Conservation (phyloP, 2,797 vertebrate species). For the Philypnodon macrostomus region DNA sequence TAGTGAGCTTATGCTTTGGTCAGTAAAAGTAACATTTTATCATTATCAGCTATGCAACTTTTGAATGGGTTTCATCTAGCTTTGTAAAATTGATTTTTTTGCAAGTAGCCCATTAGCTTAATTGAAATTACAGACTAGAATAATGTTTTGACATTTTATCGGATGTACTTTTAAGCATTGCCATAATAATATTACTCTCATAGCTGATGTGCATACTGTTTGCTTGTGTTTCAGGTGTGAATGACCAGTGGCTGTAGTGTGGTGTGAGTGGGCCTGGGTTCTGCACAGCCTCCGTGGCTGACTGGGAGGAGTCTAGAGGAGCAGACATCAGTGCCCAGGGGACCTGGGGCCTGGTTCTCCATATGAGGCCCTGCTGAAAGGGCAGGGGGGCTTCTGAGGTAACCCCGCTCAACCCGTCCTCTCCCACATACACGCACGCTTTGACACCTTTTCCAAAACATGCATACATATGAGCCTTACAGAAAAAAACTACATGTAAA, state of each 20-base stretch:
- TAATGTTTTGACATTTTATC: too few relatives aligned
- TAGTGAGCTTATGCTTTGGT: too few relatives aligned
- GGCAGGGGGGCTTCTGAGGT: slow-evolving; percentile 80
- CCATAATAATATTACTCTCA: too few relatives aligned
- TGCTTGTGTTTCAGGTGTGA: slow-evolving; percentile 75
- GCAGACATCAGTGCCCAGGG: slow-evolving; percentile 75
- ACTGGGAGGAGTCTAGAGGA: slow-evolving; percentile 71
- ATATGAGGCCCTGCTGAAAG: slow-evolving; percentile 80
- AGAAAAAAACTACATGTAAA: slow-evolving; percentile 7
- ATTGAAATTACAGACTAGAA: too few relatives aligned
- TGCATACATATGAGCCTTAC: background rate
- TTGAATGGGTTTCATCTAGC: too few relatives aligned
- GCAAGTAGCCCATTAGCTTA: too few relatives aligned
- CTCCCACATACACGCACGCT: slow-evolving; percentile 12
- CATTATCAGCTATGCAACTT: background rate
- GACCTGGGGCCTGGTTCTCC: slow-evolving; percentile 73
- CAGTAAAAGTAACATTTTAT: background rate
- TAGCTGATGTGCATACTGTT: slow-evolving; percentile 33
- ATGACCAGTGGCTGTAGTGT: slow-evolving; percentile 73
- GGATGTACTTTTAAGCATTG: too few relatives aligned
- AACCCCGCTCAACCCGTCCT: slow-evolving; percentile 45
- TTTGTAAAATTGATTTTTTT: too few relatives aligned
- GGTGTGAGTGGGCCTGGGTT: slow-evolving; percentile 67
- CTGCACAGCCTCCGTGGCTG: slow-evolving; percentile 72
- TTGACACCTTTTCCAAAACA: slow-evolving; percentile 12